These are phyloP conservation scores for Myioborus melanocephalus DNA, from an alignment of 2,797 vertebrate species.

Conservation along the genomic window DNA sequence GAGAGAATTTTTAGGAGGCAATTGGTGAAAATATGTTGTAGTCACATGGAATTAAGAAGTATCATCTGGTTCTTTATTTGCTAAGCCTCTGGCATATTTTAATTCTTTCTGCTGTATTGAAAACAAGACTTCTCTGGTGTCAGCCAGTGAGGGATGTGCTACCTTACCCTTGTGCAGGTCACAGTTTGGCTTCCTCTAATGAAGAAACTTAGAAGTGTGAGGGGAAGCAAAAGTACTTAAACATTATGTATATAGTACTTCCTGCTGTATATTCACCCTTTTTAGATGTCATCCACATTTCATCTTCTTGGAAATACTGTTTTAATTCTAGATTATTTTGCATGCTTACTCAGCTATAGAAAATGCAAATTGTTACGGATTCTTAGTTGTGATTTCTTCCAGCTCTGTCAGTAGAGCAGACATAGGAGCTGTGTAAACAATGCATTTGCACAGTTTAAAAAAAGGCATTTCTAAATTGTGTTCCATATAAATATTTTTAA, in stretches of 20 bases:
- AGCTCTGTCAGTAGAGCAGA: neutral
- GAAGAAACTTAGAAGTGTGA: neutral
- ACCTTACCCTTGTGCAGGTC: neutral
- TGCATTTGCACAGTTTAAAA: neutral
- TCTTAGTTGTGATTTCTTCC: neutral
- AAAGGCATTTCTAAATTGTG: neutral
- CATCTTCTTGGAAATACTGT: neutral
- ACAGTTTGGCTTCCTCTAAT: neutral
- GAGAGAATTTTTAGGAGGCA: neutral
- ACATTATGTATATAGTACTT: neutral
- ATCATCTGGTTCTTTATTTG: neutral
- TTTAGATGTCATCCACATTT: rapidly evolving
- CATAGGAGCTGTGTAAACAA: neutral
- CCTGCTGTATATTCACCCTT: neutral
- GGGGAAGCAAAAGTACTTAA: neutral
- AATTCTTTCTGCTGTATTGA: neutral
- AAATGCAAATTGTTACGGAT: neutral
- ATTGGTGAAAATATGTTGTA: neutral
- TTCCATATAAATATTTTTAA: neutral
- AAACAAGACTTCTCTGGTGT: neutral
- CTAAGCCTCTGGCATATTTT: neutral
- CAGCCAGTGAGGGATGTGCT: neutral
- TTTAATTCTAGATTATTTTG: neutral
- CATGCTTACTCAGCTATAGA: neutral
- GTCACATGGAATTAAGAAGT: neutral